Conservation (phyloP, 2,113 vertebrate species). For the Microcebus tavaratra region DNA sequence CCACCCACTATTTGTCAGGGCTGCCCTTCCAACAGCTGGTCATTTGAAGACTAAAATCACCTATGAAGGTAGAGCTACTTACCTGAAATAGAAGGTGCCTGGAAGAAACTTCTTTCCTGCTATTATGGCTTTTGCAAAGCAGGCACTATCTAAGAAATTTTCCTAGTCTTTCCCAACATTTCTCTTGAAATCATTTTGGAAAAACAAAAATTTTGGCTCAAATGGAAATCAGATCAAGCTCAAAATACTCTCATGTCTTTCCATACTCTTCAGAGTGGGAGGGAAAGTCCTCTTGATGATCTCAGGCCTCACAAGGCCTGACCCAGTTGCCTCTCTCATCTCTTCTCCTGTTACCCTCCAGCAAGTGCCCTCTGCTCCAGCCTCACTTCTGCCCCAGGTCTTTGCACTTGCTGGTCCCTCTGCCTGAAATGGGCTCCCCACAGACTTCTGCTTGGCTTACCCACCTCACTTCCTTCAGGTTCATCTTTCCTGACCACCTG, state of each 20-base stretch:
- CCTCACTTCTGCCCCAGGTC: not conserved
- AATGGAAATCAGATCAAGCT: not conserved
- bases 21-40: not conserved
- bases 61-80: not conserved
- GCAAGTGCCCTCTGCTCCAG: not conserved
- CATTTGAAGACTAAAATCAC: not conserved
- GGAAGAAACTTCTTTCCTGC: not conserved
- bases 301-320: not conserved
- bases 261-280: not conserved
- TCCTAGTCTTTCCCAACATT: not conserved
- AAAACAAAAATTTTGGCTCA: not conserved
- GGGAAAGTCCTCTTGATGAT: not conserved
- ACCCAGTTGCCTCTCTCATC: not conserved
- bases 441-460: not conserved
- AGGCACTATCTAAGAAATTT: not conserved
- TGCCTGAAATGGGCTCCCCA: not conserved
- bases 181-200: conserved; percentile 3
- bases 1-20: not conserved
- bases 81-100: not conserved
- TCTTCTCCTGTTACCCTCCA: not conserved
- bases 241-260: not conserved
- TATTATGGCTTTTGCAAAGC: not conserved
- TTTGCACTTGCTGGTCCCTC: not conserved
- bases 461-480: not conserved
- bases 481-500: not conserved